Evolutionary conservation across 2,888 invertebrate genomes (phyloP).

Genomic region (Eledone cirrhosa): DNA sequence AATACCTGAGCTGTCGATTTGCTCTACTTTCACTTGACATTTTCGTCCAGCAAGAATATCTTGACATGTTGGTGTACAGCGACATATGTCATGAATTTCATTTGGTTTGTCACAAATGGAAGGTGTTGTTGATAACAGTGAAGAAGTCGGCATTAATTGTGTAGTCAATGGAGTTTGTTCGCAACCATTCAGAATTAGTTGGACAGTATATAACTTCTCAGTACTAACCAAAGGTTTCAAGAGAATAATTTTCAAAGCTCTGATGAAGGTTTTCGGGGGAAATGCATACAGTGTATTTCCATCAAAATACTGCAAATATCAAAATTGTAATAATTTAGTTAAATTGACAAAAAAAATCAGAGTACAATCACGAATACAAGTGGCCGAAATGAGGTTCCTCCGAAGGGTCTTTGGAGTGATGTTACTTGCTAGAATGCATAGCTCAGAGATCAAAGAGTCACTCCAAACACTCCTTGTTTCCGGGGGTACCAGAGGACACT

Average conservation of each 20-base stretch:
- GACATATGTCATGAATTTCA: slow-evolving; percentile 29
- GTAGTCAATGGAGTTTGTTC: neutral
- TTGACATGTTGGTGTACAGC: slow-evolving; percentile 30
- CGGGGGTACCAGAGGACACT: too few species aligned
- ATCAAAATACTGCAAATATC: neutral
- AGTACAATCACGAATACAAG: too few species aligned
- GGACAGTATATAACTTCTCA: slow-evolving; percentile 9
- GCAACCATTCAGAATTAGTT: slow-evolving; percentile 17
- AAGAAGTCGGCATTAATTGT: neutral
- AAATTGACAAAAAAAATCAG: too few species aligned
- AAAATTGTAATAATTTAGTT: too few species aligned
- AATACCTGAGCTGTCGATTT: neutral
- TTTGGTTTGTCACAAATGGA: slow-evolving; percentile 31
- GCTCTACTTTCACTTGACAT: neutral
- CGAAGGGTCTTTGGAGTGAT: too few species aligned
- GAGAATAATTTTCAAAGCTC: slow-evolving; percentile 3
- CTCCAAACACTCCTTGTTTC: too few species aligned
- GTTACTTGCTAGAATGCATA: too few species aligned
- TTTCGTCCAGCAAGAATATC: slow-evolving; percentile 27
- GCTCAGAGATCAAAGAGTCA: too few species aligned
- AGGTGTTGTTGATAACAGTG: neutral
- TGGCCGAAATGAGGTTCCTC: too few species aligned
- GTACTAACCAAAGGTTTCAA: neutral
- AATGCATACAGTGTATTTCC: neutral
- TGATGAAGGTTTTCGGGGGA: neutral